Evolutionary conservation across 2,797 vertebrate genomes (phyloP), one percentile per base, ranked within the genome.

Genomic region (Odontamblyopus lacepedii): DNA sequence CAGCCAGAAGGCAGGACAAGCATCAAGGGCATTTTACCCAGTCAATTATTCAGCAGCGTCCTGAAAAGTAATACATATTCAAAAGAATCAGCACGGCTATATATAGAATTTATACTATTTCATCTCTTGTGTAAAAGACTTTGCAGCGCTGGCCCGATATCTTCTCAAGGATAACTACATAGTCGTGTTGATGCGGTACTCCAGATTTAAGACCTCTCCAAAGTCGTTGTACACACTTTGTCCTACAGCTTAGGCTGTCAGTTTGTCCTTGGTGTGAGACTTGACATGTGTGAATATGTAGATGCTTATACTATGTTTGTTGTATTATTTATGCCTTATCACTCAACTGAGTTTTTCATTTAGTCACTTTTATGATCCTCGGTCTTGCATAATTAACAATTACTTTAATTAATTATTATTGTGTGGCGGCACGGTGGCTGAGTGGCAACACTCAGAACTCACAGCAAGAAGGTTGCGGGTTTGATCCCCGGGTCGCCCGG

Each of bases 21-120:
- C 77, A 83, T 82, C 85, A 90, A 91, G 90, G 91, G 68, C 86
- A 81, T 84, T 85, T 87, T 74, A 86, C 69, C 64, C 64, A 85
- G 76, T 84, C 81, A 85, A 88, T 90, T 90, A 91, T 91, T 88
- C 87, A 79, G 80, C 78, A 62, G 44, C 48, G 41, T 77, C 77
- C 76, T 75, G 80, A 83, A 83, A 83, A 84, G 83, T 82, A 81
- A 89, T 78, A 79, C 77, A 87, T 88, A 86, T 87, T 87, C 74
- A 89, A 79, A 87, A 82, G 70, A 56, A 53, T 67, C 59, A 78
- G 64, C 76, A 77, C 77, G 35, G 67, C 74, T 78, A 85, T 78
- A 55, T 80, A 79, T 83, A 75, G 73, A 55, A 63, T 69, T 69
- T 59, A 71, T 66, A 56, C 15, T 0, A 62, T 56, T 71, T 38